A percentile compares a stretch with the other conserved stretches of the same genome.
These are phyloP conservation scores for Notamacropus eugenii DNA, from an alignment of 2,797 vertebrate species.

Conservation along the genomic window DNA sequence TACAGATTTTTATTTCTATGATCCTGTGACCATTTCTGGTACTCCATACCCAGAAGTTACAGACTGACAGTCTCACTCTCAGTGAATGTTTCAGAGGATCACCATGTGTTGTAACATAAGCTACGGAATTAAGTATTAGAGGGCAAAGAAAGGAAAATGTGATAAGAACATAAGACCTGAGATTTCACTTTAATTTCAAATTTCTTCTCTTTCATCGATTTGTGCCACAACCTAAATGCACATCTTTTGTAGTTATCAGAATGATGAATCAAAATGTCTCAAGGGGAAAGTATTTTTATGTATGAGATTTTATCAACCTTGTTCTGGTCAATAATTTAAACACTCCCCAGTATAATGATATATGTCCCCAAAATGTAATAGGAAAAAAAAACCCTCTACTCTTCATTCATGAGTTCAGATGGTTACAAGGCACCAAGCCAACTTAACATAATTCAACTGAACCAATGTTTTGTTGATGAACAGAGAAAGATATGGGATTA, in stretches of 20 bases:
- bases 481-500: background rate
- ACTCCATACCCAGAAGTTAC: background rate
- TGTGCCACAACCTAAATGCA: background rate
- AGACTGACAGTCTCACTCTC: background rate
- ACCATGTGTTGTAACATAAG: background rate
- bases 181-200: background rate
- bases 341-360: background rate
- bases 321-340: background rate
- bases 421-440: background rate
- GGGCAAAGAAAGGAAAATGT: constrained; percentile 24
- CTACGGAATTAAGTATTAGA: constrained; percentile 35
- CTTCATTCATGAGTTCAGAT: background rate
- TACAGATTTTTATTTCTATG: background rate
- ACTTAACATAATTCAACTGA: background rate
- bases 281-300: background rate
- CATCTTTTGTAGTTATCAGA: background rate
- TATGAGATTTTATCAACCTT: background rate
- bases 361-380: background rate
- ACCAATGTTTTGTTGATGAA: background rate
- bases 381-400: background rate
- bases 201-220: background rate
- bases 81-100: background rate
- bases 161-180: background rate
- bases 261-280: background rate
- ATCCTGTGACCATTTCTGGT: background rate